Conservation (phyloP, 2,888 invertebrate genomes). For the Apamea anceps region DNA sequence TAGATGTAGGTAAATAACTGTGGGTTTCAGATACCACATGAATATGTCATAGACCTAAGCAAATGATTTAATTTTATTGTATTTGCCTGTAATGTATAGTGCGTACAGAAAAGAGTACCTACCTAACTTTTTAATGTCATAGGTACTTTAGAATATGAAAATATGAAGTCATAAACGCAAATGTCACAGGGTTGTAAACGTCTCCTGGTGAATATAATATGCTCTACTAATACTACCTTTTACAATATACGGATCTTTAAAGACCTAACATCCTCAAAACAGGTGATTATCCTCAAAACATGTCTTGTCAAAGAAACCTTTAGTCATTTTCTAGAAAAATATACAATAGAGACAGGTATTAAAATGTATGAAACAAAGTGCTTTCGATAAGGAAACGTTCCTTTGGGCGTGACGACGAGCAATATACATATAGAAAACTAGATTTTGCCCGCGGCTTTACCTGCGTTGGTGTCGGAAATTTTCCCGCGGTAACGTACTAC, state of each 20-base stretch:
- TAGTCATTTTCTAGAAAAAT: conserved; percentile 1
- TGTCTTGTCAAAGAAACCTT: conserved; percentile 7
- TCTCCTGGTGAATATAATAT: conserved; percentile 16
- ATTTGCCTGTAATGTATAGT: background rate
- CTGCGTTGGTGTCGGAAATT: background rate
- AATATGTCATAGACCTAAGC: conserved; percentile 10
- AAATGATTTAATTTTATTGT: conserved; percentile 7
- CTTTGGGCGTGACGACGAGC: conserved; percentile 3
- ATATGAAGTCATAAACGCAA: conserved; percentile 17
- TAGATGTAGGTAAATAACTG: background rate
- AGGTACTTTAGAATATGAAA: background rate
- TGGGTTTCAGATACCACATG: background rate
- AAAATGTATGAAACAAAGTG: conserved; percentile 41
- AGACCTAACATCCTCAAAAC: background rate
- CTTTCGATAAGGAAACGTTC: conserved; percentile 16
- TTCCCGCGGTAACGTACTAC: background rate
- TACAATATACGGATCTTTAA: background rate
- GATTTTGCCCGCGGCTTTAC: background rate
- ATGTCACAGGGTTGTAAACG: conserved; percentile 17
- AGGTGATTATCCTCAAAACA: conserved; percentile 22
- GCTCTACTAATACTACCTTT: background rate
- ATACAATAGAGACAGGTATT: conserved; percentile 21
- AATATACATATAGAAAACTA: conserved; percentile 9
- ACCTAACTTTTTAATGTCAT: background rate
- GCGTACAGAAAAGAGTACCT: background rate